A percentile compares a stretch with the other conserved stretches of the same genome.
These are phyloP conservation scores for Myripristis jacobus DNA, from an alignment of 2,797 vertebrate species.

Conservation along the genomic window DNA sequence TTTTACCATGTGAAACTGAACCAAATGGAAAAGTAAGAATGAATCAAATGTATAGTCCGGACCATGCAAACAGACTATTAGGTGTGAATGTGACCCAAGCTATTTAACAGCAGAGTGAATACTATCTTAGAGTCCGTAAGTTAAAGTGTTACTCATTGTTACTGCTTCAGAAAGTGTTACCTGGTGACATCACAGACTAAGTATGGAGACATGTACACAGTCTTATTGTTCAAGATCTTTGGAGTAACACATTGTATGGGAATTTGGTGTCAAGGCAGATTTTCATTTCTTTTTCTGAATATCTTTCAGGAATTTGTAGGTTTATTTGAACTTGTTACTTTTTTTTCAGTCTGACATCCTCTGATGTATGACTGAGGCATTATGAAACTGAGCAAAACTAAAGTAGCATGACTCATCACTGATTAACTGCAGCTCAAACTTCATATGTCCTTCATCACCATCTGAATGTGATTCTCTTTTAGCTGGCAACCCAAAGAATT, in stretches of 20 bases:
- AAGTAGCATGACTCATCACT: background rate
- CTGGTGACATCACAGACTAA: background rate
- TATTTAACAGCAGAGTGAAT: background rate
- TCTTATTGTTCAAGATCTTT: background rate
- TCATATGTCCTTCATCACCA: background rate
- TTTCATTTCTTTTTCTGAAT: background rate
- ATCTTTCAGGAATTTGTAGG: background rate
- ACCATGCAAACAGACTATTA: too few relatives aligned
- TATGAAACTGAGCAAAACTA: background rate
- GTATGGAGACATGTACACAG: background rate
- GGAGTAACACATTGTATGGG: too few relatives aligned
- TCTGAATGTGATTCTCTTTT: background rate
- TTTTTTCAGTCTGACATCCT: background rate
- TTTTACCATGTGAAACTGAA: too few relatives aligned
- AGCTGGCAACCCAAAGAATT: background rate
- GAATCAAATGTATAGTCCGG: too few relatives aligned
- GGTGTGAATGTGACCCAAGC: too few relatives aligned
- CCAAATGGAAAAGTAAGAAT: too few relatives aligned
- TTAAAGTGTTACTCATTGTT: background rate
- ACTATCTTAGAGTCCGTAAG: background rate
- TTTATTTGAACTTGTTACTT: background rate
- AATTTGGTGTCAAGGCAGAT: background rate
- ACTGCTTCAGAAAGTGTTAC: background rate
- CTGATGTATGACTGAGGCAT: background rate
- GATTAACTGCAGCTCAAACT: background rate